These are phyloP conservation scores for Oeneis ivallda DNA, from an alignment of 2,888 invertebrate genomes.

Conservation along the genomic window DNA sequence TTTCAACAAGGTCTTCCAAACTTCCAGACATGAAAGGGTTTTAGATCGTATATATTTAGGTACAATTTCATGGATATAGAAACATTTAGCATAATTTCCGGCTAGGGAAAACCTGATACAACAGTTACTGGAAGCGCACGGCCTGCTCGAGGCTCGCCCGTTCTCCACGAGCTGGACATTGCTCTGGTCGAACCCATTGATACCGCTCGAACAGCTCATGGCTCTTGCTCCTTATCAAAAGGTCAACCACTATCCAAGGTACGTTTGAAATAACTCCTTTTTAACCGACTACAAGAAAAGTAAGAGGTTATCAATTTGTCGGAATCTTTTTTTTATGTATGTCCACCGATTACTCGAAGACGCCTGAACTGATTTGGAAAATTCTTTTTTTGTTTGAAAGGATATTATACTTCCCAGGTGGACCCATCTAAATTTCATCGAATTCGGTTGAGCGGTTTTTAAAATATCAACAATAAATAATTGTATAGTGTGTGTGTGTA, in stretches of 20 bases:
- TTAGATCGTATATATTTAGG: neutral
- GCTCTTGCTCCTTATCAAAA: constrained; percentile 16
- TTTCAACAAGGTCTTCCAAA: too few relatives aligned
- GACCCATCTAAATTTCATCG: too few relatives aligned
- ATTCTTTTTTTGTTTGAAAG: too few relatives aligned
- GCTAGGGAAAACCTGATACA: constrained; percentile 25
- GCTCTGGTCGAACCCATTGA: constrained; percentile 22
- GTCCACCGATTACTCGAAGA: too few relatives aligned
- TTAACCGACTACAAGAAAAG: too few relatives aligned
- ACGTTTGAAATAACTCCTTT: neutral
- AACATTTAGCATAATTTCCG: constrained; percentile 20
- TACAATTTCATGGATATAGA: neutral
- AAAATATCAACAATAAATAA: too few relatives aligned
- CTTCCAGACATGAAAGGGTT: neutral
- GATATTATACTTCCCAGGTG: too few relatives aligned
- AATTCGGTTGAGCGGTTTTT: too few relatives aligned
- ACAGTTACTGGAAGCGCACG: constrained; percentile 24
- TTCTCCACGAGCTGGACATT: constrained; percentile 22
- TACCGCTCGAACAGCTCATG: constrained; percentile 20
- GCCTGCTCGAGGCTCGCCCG: constrained; percentile 19
- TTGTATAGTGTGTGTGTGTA: too few relatives aligned
- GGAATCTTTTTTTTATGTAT: too few relatives aligned
- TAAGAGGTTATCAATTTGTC: too few relatives aligned
- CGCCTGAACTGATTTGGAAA: too few relatives aligned
- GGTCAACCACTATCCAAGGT: constrained; percentile 28